Evolutionary conservation across 2,888 invertebrate species (phyloP).

Genomic region (Sminthurinus aureus): DNA sequence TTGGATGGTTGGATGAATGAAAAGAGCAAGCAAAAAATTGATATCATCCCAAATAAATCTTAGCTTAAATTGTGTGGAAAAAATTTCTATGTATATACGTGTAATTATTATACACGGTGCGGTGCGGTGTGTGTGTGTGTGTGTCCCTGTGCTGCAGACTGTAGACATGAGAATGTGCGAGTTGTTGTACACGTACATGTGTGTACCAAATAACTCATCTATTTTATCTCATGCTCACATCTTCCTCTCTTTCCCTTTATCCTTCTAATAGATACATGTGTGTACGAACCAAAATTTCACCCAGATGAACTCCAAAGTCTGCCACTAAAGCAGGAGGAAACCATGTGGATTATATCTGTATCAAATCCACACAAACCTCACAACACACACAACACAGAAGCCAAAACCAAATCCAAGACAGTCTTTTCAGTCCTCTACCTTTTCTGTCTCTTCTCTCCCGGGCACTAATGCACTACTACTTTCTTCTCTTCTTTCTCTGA

Average conservation of each 20-base stretch:
- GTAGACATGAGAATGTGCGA: no score
- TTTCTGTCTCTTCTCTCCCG: background rate
- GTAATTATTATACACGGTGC: background rate
- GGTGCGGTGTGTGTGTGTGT: no score
- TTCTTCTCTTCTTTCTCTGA: background rate
- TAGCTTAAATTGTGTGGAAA: slow-evolving; percentile 58
- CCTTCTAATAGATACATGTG: slow-evolving; percentile 9
- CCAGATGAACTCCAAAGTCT: no score
- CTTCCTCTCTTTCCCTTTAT: background rate
- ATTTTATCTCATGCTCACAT: slow-evolving; percentile 54
- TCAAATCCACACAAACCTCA: background rate
- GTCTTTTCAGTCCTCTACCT: background rate
- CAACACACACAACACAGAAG: background rate
- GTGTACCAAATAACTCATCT: slow-evolving; percentile 60
- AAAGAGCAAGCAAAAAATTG: slow-evolving; percentile 58
- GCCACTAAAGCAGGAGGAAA: no score
- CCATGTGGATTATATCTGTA: background rate
- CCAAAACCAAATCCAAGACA: background rate
- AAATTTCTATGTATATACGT: background rate
- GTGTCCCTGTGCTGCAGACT: no score
- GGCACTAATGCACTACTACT: background rate
- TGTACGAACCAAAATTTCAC: background rate
- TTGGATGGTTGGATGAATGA: slow-evolving; percentile 47
- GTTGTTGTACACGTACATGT: slow-evolving; percentile 60
- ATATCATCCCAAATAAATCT: slow-evolving; percentile 60